A percentile compares a stretch with the other conserved stretches of the same genome.
Conservation (phyloP, 2,888 invertebrate genomes). For the Byasa hedistus region DNA sequence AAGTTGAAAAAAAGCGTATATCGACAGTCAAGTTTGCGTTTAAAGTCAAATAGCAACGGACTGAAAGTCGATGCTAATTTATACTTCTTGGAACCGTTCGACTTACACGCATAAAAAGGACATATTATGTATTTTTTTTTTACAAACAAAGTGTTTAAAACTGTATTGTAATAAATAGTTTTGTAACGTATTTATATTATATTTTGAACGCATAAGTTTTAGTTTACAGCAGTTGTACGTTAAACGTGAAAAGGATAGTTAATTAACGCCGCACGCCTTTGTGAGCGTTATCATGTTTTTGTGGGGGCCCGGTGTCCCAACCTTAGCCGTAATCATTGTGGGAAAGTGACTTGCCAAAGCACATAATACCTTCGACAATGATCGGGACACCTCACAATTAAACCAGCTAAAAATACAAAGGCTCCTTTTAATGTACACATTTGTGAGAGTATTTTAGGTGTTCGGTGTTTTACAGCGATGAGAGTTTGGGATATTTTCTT, state of each 20-base stretch:
- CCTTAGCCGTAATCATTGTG: constrained; percentile 45
- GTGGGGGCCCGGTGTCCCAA: constrained; percentile 36
- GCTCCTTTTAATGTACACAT: constrained; percentile 8
- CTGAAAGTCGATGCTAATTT: constrained; percentile 35
- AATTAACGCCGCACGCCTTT: constrained; percentile 20
- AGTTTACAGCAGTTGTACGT: background rate
- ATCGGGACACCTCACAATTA: constrained; percentile 20
- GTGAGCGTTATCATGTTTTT: constrained; percentile 38
- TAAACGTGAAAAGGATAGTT: constrained; percentile 20
- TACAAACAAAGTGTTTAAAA: constrained; percentile 1
- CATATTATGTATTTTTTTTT: background rate
- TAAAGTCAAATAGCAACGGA: constrained; percentile 30
- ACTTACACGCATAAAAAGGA: constrained; percentile 19
- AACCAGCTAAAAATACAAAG: constrained; percentile 17
- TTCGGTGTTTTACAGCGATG: constrained; percentile 12
- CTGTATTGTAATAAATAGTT: too few relatives aligned
- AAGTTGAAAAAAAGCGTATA: constrained; percentile 22
- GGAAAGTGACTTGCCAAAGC: constrained; percentile 59
- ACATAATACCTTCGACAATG: constrained; percentile 30
- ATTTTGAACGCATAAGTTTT: background rate
- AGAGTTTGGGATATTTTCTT: constrained; percentile 11
- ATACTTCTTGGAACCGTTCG: constrained; percentile 32
- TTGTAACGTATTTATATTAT: background rate
- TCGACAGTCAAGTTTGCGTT: constrained; percentile 18
- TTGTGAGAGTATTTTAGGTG: constrained; percentile 2